Evolutionary conservation across 1,140 invertebrate genomes (phyloP).

Genomic region (Aphelinus atriplicis): DNA sequence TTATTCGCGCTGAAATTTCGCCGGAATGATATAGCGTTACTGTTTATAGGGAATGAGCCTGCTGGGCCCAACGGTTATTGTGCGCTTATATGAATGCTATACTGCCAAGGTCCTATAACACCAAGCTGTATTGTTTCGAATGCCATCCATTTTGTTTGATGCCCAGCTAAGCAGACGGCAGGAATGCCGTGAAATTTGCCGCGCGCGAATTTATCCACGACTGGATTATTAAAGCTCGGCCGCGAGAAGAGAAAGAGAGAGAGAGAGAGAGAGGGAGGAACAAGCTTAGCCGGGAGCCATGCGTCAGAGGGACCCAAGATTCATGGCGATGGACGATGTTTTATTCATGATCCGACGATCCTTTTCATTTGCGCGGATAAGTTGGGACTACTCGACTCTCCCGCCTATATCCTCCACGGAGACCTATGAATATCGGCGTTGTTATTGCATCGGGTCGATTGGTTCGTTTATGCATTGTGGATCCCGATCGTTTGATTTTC

Average conservation of each 20-base stretch:
- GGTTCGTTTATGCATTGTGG: background rate
- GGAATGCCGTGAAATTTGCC: too few species aligned
- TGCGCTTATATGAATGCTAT: background rate
- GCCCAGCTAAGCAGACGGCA: background rate
- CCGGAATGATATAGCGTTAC: constrained; percentile 14
- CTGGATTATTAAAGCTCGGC: background rate
- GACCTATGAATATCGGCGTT: background rate
- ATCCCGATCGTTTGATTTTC: background rate
- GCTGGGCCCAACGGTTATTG: too few species aligned
- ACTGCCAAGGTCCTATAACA: background rate
- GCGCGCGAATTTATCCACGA: background rate
- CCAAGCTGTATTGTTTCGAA: background rate
- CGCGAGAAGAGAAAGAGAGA: background rate
- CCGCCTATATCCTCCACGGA: background rate
- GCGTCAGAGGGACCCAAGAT: background rate
- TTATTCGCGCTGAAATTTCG: constrained; percentile 21
- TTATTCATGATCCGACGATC: constrained; percentile 7
- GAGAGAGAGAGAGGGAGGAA: background rate
- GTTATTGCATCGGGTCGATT: background rate
- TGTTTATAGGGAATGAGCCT: constrained; percentile 5
- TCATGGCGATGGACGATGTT: background rate
- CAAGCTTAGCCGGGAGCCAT: background rate
- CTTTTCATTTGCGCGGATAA: constrained; percentile 5
- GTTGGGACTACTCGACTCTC: background rate
- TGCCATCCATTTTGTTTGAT: constrained; percentile 24